Evolutionary conservation across 1,140 invertebrate species (phyloP), one percentile per base, ranked within the genome.

Genomic region (Metopolophium dirhodum): DNA sequence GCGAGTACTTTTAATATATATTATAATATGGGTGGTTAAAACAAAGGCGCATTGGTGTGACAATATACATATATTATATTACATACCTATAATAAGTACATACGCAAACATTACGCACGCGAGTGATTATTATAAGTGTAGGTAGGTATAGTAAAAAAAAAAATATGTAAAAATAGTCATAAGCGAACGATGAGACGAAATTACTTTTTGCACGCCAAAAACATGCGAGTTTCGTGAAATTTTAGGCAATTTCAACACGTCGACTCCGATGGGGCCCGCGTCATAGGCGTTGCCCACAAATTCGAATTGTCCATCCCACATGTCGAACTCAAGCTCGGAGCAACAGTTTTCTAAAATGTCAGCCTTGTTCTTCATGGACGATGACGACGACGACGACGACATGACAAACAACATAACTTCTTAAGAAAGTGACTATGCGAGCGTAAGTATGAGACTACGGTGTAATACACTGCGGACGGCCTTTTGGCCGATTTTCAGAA

Each of bases 261-360:
- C 49, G 35, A 9, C 49, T 22, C 14, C 82, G 22, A 22, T 26
- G 1, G 82, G 14, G 1, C 22, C 86, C 23, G 41, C 68, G 45
- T 89, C 57, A 68, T 94, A 94, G 61, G 91, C 68, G 85, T 95
- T 94, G 88, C 97, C 97, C 94, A 97, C 96, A 95, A 98, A 97
- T 95, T 97, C 97, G 95, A 98, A 98, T 95, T 98, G 97, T 86
- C 97, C 97, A 95, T 98, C 97, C 97, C 97, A 98, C 96, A 98
- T 96, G 95, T 98, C 97, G 95, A 97, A 97, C 95, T 97, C 97
- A 94, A 98, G 95, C 94, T 94, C 93, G 35, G 88, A 9, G 35
- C 88, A 89, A 22, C 51, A 89, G 88, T 57, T 89, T 14, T 89
- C 88, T 0, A 22, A 14, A 35, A 57, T 89, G 14, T 89, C 88